Conservation (phyloP, 2,888 invertebrate genomes). For the Phrixothrix hirtus region DNA sequence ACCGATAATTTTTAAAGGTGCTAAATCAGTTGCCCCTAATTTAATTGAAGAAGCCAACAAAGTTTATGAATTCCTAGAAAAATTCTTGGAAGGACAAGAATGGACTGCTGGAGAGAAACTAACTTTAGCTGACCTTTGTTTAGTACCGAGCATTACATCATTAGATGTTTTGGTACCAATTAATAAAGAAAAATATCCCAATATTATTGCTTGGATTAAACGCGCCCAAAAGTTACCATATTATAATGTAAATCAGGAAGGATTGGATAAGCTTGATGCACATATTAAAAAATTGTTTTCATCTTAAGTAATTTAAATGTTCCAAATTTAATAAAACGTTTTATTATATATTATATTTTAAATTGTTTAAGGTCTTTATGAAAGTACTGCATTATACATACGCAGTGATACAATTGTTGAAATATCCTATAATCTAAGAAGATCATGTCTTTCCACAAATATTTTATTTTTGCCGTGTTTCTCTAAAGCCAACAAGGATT, state of each 20-base stretch:
- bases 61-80: constrained; percentile 57
- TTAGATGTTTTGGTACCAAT: constrained; percentile 16
- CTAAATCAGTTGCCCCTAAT: neutral
- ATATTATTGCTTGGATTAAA: constrained; percentile 6
- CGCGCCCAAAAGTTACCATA: neutral
- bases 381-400: too few species aligned
- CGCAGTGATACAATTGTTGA: too few species aligned
- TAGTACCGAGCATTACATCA: constrained; percentile 49
- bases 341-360: too few species aligned
- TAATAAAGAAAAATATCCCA: constrained; percentile 12
- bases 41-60: constrained; percentile 38
- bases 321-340: too few species aligned
- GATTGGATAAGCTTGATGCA: neutral
- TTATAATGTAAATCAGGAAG: neutral
- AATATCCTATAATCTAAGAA: too few species aligned
- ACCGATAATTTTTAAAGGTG: neutral
- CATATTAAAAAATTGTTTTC: neutral
- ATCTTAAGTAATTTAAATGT: too few species aligned
- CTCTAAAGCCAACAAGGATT: too few species aligned
- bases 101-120: constrained; percentile 59
- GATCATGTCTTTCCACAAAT: too few species aligned
- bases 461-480: too few species aligned
- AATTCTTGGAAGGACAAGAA: constrained; percentile 54
- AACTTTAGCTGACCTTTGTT: constrained; percentile 61
- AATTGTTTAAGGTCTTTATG: too few species aligned